Base-by-base conservation (phyloP, 2,888 invertebrate species). In the Drosophila testacea region DNA sequence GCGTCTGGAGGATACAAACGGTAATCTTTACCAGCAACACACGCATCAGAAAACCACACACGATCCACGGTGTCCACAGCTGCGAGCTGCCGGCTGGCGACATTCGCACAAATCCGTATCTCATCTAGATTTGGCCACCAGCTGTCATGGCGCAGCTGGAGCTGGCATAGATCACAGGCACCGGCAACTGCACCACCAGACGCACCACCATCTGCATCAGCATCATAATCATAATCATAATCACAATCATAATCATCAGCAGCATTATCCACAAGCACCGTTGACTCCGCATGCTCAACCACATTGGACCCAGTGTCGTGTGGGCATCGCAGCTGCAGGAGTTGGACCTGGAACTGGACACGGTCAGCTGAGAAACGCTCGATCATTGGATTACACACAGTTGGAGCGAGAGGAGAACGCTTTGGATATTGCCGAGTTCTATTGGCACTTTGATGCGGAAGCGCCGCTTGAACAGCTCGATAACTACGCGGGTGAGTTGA, bases 61-160 rank as follows among this genome's bases (percentile, higher is more conserved):
- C 76, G 87, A 87, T 66, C 83, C 83, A 16, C 74, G 74, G 76
- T 90, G 90, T 64, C 83, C 83, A 10, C 86, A 83, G 42, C 44
- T 83, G 59, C 89, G 92, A 28, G 91, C 91, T 69, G 92, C 92
- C 83, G 93, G 93, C 81, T 93, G 91, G 93, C 92, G 92, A 75
- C 93, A 92, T 81, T 82, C 85, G 9, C 83, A 89, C 73, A 92
- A 91, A 83, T 93, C 91, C 83, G 83, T 92, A 52, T 92, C 93
- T 88, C 93, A 94, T 93, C 93, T 94, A 92, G 93, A 94, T 93
- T 93, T 93, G 91, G 93, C 93, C 92, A 92, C 93, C 80, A 91
- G 90, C 90, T 90, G 91, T 75, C 89, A 87, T 57, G 82, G 90
- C 62, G 79, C 91, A 87, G 82, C 89, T 88, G 82, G 88, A 67